Evolutionary conservation across 2,888 invertebrate species (phyloP), one percentile per base, ranked within the genome.

Genomic region (Cryptus armator): DNA sequence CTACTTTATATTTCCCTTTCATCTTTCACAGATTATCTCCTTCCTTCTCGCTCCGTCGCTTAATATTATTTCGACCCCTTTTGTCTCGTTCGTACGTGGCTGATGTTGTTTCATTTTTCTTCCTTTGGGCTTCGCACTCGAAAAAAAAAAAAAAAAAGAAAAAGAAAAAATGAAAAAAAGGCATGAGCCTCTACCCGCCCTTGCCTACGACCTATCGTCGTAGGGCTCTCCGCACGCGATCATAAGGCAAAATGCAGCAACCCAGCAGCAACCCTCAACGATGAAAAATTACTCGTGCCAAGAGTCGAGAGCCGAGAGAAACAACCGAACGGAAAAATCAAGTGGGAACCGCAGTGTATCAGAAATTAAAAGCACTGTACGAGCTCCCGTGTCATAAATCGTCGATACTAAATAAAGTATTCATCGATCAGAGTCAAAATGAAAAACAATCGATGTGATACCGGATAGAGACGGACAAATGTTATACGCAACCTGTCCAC

Each of bases 401-500:
- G 76, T 80, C 19, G 53, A 72, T 79, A 72, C 77, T 83, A 72
- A 72, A 85, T 80, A 72, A 85, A 81, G 82, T 83, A 85, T 83
- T 83, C 82, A 85, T 85, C 82, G 85, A 85, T 85, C 85, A 85
- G 85, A 82, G 79, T 80, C 82, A 82, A 71, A 72, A 68, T 67
- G 14, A n/a, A 46, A 70, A 85, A 80, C 67, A 71, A 72, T 82
- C 19, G 51, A 44, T 46, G 4, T 51, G 79, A 83, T 29, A n/a
- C 51, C 53, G 12, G 48, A 51, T 37, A 51, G 67, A 77, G 75
- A 66, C 43, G 77, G 64, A 43, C 4, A 37, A 75, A 85, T 74
- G 80, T 19, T 59, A 46, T 70, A 51, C 79, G 71, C 19, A 80
- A 74, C 86, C 77, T 84, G 78, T 78, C 81, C 78, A 75, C 79